A percentile compares a stretch with the other conserved stretches of the same genome.
These are phyloP conservation scores for Ammodytes dubius DNA, from an alignment of 2,113 vertebrate genomes.

Conservation along the genomic window DNA sequence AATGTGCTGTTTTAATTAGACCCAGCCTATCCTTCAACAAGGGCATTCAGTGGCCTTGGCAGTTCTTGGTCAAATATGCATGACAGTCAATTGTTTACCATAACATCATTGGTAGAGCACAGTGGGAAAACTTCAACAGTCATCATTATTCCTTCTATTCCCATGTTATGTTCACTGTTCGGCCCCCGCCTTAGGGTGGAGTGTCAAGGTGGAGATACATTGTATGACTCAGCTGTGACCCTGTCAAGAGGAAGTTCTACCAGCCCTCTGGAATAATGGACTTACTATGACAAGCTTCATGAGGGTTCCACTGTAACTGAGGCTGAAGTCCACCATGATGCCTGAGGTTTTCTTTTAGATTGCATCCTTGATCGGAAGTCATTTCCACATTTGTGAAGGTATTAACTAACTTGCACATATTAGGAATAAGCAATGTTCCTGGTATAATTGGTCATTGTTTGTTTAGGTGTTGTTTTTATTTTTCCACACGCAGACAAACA, in stretches of 20 bases:
- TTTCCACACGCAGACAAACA: neutral
- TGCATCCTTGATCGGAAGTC: neutral
- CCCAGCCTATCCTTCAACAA: constrained; percentile 56
- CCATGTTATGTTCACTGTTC: constrained; percentile 27
- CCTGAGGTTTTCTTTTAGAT: neutral
- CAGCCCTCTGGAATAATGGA: constrained; percentile 31
- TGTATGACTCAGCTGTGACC: constrained; percentile 50
- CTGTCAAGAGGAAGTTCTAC: constrained; percentile 50
- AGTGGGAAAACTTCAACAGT: constrained; percentile 17
- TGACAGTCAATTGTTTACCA: neutral
- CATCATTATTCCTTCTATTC: constrained; percentile 10
- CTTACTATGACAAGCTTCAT: constrained; percentile 25
- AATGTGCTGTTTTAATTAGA: constrained; percentile 68
- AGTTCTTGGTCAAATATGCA: constrained; percentile 31
- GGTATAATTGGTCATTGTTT: neutral
- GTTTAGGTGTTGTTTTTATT: neutral
- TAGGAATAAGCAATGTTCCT: neutral
- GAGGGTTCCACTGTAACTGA: constrained; percentile 53
- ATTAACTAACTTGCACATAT: neutral
- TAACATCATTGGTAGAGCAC: neutral
- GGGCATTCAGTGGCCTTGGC: constrained; percentile 29
- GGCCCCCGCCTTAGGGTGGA: constrained; percentile 47
- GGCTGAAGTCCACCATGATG: constrained; percentile 44
- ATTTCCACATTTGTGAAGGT: neutral
- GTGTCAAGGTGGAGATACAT: constrained; percentile 52